Percentiles rank a stretch among this genome's conserved stretches.
phyloP scores from a whole-genome alignment of 2,113 vertebrate species.

The Pteronura brasiliensis region DNA sequence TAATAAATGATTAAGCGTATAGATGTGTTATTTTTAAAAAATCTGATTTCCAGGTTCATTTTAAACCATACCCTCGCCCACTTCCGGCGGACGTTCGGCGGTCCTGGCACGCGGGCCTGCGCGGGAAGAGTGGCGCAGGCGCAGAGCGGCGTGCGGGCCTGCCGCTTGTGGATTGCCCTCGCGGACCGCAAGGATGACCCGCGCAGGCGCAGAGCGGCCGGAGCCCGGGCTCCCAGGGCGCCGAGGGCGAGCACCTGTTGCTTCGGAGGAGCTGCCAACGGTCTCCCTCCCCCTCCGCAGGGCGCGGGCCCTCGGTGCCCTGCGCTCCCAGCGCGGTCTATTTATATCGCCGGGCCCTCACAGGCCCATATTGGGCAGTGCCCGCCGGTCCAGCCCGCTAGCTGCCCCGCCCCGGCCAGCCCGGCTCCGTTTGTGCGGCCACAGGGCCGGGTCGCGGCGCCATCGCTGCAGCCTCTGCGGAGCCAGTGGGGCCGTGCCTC shows the following conservation, averaged over 20 bases:
- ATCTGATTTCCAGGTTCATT: neutral
- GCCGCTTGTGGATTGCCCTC: too few species aligned
- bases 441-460: neutral
- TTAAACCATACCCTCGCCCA: neutral
- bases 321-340: neutral
- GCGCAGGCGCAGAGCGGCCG: neutral
- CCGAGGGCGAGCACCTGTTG: neutral
- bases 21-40: neutral
- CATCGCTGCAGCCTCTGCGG: neutral
- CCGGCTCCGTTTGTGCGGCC: neutral
- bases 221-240: accelerated
- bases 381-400: neutral
- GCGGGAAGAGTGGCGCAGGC: neutral
- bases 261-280: neutral
- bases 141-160: neutral
- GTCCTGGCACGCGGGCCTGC: accelerated
- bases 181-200: accelerated
- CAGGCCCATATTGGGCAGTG: neutral
- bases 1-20: neutral
- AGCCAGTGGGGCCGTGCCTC: neutral
- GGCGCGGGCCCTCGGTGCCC: accelerated
- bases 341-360: neutral
- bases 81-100: accelerated
- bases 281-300: neutral
- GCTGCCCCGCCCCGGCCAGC: neutral